These are phyloP conservation scores for Todiramphus saurophagus DNA, from an alignment of 2,113 vertebrate species.

Conservation along the genomic window DNA sequence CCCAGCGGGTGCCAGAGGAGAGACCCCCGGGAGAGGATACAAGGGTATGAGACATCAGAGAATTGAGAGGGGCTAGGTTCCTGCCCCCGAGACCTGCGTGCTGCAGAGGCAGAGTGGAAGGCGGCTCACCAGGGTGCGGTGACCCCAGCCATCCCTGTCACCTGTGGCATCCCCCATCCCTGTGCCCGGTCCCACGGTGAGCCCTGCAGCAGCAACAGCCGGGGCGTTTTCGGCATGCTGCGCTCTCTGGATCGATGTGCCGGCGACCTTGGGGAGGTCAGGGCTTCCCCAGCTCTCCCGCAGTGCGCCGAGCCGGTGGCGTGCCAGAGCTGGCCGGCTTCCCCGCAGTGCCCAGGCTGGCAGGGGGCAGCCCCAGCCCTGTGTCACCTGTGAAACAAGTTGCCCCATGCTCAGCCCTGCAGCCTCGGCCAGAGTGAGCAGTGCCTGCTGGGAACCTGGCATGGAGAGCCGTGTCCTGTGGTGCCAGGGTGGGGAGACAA, in stretches of 20 bases:
- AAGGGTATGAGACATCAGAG: not conserved
- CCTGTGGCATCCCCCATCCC: not conserved
- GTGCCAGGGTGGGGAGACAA: not conserved
- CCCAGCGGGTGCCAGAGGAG: not conserved
- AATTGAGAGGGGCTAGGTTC: not conserved
- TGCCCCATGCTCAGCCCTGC: not conserved
- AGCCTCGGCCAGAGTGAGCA: not conserved
- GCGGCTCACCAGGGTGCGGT: not conserved
- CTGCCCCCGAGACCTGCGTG: not conserved
- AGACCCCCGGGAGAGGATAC: not conserved
- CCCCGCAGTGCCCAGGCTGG: not conserved
- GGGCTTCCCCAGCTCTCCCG: constrained; percentile 43
- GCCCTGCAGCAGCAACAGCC: not conserved
- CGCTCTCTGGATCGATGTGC: constrained; percentile 11
- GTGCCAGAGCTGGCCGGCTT: not conserved
- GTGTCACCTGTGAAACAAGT: not conserved
- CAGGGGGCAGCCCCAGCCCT: not conserved
- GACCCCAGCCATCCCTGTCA: not conserved
- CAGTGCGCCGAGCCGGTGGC: not conserved
- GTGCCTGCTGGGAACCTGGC: not conserved
- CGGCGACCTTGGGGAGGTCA: constrained; percentile 50
- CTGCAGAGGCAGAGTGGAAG: not conserved
- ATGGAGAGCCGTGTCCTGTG: not conserved
- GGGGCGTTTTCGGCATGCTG: not conserved
- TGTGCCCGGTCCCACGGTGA: not conserved